A percentile compares a stretch with the other conserved stretches of the same genome.
Evolutionary conservation across 2,888 invertebrate species (phyloP).

Genomic region (Hyposoter didymator): DNA sequence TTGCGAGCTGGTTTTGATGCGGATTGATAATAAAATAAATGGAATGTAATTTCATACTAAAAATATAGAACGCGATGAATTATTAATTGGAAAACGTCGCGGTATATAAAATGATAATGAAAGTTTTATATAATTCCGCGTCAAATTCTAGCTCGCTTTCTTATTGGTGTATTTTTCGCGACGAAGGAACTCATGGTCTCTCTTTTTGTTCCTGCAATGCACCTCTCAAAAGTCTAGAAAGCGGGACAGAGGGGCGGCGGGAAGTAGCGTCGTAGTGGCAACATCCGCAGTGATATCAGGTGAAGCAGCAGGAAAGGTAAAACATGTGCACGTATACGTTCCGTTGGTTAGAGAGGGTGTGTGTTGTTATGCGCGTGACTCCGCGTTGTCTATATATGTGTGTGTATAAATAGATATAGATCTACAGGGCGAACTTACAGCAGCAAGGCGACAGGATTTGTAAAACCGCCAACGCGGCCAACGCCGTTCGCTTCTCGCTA

Average conservation of each 20-base stretch:
- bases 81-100: background rate
- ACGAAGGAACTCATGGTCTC: background rate
- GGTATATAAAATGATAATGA: background rate
- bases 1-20: background rate
- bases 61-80: background rate
- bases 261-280: slow-evolving; percentile 40
- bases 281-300: slow-evolving; percentile 66
- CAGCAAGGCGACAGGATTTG: slow-evolving; percentile 72
- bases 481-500: slow-evolving; percentile 71
- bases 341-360: slow-evolving; percentile 14
- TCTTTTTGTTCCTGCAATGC: slow-evolving; percentile 55
- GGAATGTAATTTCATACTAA: background rate
- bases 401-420: background rate
- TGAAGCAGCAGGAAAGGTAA: slow-evolving; percentile 57
- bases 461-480: slow-evolving; percentile 72
- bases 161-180: background rate
- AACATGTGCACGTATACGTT: slow-evolving; percentile 31
- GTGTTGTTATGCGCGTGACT: slow-evolving; percentile 12
- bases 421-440: slow-evolving; percentile 52
- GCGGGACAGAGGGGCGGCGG: slow-evolving; percentile 26
- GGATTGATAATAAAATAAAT: background rate
- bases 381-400: background rate
- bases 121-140: background rate
- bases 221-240: slow-evolving; percentile 15
- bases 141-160: background rate